A percentile compares a stretch with the other conserved stretches of the same genome.
phyloP scores from a whole-genome alignment of 2,113 vertebrate genomes.

The Accipiter cooperii region DNA sequence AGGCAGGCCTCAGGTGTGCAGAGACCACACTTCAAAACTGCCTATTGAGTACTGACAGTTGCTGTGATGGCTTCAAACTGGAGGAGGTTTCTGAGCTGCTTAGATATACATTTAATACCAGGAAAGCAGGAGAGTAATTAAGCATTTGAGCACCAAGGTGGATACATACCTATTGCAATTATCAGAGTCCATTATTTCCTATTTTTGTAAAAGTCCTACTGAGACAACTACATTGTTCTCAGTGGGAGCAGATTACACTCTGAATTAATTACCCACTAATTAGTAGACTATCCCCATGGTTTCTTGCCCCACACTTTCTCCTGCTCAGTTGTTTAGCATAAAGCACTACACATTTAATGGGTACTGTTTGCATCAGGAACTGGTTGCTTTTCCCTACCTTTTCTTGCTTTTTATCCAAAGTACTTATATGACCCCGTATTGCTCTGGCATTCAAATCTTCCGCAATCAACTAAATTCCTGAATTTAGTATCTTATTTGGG shows the following conservation, averaged over 20 bases:
- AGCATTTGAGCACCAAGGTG: background rate
- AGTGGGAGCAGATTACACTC: background rate
- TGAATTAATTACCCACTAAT: conserved; percentile 41
- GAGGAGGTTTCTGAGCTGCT: background rate
- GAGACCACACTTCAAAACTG: background rate
- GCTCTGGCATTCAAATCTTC: background rate
- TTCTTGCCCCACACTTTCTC: conserved; percentile 34
- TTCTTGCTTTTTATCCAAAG: background rate
- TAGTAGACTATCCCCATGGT: background rate
- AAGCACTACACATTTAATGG: background rate
- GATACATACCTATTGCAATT: background rate
- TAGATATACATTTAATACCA: background rate
- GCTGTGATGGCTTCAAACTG: background rate
- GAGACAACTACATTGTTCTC: conserved; percentile 37
- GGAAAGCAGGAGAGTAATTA: background rate
- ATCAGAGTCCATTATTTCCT: background rate
- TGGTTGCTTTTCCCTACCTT: background rate
- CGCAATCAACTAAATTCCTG: background rate
- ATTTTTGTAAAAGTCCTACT: conserved; percentile 17
- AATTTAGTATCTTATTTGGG: background rate
- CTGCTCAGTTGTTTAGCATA: background rate
- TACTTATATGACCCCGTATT: background rate
- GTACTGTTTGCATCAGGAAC: background rate
- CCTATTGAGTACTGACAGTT: background rate
- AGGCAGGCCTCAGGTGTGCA: background rate